Base-by-base conservation (phyloP, 2,113 vertebrate genomes). In the Hemichromis elongatus region DNA sequence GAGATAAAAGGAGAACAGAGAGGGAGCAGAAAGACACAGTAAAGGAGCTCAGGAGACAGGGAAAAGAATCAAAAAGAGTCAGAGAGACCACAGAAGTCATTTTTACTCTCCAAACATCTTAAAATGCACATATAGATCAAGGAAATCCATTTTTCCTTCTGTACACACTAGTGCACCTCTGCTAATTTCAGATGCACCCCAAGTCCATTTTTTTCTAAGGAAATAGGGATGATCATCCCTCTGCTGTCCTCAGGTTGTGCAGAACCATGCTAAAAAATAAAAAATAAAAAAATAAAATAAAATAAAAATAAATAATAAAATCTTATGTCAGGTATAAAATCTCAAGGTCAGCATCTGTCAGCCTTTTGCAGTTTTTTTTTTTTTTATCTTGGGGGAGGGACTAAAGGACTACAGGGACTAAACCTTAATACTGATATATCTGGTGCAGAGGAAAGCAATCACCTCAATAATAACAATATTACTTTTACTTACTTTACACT, bases 71-170 rank as follows among this genome's bases (percentile, higher is more conserved):
- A 63, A 63, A 47, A 73, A 47, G 42, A 73, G 16, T 28, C 68
- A 19, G 42, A 18, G 47, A 73, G 68, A 50, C 42, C 68, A 73
- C 42, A 73, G 42, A 19, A 73, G 68, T 28, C 24, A 47, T 28
- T 50, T 73, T 73, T 73, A 50, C 42, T 73, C 68, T 47, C 24
- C 24, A 50, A 73, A 73, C 42, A 73, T 50, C 68, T 73, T 50
- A 73, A 73, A 50, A 73, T 73, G 24, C 42, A 47, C 42, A 28
- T 73, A 50, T 28, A 50, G 16, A 73, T 73, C 68, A 73, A 73
- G 42, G 68, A 50, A 73, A 47, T 73, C 5, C 9, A 7, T 47
- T 47, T 45, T 47, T 73, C 40, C 66, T 47, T 73, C 40, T 47
- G 40, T 47, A 47, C 40, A 73, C 66, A 73, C 21, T 18, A 28